Evolutionary conservation across 1,140 invertebrate genomes (phyloP).

Genomic region (Eurosta solidaginis): DNA sequence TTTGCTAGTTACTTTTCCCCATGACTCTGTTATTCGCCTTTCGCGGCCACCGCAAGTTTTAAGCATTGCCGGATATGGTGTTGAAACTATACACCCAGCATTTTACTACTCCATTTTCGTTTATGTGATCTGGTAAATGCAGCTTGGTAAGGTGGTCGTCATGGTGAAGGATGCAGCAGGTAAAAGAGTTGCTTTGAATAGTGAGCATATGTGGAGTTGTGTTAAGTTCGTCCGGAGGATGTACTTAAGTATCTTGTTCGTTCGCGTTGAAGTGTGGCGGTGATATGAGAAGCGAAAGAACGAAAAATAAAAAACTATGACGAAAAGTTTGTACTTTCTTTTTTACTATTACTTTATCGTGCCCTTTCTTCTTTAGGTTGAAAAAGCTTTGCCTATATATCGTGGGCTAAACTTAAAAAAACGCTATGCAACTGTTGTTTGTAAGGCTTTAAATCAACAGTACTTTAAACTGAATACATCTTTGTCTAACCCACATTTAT

Average conservation of each 20-base stretch:
- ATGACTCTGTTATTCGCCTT: neutral
- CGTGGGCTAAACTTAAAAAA: too few species aligned
- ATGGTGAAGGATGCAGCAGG: conserved; percentile 4
- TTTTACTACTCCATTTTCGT: neutral
- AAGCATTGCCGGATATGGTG: neutral
- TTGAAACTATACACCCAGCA: neutral
- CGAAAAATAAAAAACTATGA: neutral
- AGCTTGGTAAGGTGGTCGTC: neutral
- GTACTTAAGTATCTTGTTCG: conserved; percentile 24
- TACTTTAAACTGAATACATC: too few species aligned
- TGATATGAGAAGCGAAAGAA: neutral
- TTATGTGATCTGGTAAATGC: neutral
- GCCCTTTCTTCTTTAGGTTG: too few species aligned
- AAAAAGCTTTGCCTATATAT: too few species aligned
- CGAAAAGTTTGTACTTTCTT: neutral
- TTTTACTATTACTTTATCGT: neutral
- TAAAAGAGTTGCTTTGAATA: neutral
- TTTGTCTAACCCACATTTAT: too few species aligned
- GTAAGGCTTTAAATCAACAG: too few species aligned
- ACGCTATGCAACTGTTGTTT: too few species aligned
- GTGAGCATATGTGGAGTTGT: neutral
- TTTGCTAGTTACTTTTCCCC: neutral
- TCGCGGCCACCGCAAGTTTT: neutral
- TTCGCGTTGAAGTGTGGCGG: conserved; percentile 11
- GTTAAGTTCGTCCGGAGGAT: conserved; percentile 24